Evolutionary conservation across 2,113 vertebrate genomes (phyloP).

Genomic region (Oncorhynchus clarkii): DNA sequence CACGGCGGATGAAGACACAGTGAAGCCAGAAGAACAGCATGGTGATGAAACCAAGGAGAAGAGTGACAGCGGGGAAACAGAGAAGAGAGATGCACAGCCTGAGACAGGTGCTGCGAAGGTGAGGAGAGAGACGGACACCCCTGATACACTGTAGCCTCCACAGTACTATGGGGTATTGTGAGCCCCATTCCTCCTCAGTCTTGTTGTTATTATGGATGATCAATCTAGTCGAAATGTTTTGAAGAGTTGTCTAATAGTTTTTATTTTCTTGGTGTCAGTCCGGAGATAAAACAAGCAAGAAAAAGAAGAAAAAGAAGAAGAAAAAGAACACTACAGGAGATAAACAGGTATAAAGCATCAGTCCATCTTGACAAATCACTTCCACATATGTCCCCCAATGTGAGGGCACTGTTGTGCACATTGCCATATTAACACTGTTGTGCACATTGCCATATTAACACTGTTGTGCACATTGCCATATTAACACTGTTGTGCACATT

Average conservation of each 20-base stretch:
- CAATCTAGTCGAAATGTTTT: background rate
- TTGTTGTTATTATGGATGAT: background rate
- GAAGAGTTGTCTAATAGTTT: background rate
- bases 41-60: constrained; percentile 13
- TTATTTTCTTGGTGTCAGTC: constrained; percentile 27
- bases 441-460: background rate
- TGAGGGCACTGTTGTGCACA: background rate
- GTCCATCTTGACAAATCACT: background rate
- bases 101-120: constrained; percentile 50
- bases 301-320: constrained; percentile 93
- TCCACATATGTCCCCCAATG: background rate
- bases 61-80: background rate
- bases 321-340: constrained; percentile 69
- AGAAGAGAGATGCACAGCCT: constrained; percentile 18
- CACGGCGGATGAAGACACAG: constrained; percentile 51
- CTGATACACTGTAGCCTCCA: too few relatives aligned
- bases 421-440: background rate
- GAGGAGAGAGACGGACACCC: background rate
- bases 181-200: background rate
- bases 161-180: background rate
- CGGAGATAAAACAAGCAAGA: constrained; percentile 78
- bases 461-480: background rate
- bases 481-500: background rate
- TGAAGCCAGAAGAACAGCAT: constrained; percentile 36
- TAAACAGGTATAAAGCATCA: constrained; percentile 64